A percentile compares a stretch with the other conserved stretches of the same genome.
These are phyloP conservation scores for Timema podura DNA, from an alignment of 2,888 invertebrate genomes.

Conservation along the genomic window DNA sequence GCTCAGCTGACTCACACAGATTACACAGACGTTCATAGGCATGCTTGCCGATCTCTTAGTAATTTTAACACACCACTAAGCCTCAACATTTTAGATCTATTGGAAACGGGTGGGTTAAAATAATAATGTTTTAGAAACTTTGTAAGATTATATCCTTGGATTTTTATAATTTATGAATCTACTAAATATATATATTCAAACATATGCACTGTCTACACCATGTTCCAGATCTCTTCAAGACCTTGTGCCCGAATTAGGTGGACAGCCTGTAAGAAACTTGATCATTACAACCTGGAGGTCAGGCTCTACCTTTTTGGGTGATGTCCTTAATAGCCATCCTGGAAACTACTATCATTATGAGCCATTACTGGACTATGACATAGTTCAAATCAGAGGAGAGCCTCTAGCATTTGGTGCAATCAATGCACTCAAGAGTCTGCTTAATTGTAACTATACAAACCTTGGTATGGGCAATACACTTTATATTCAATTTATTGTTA, in stretches of 20 bases:
- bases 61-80: neutral
- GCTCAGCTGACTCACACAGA: too few relatives aligned
- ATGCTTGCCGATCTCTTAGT: too few relatives aligned
- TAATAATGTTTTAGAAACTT: too few relatives aligned
- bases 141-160: too few relatives aligned
- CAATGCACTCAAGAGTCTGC: constrained; percentile 62
- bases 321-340: constrained; percentile 76
- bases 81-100: too few relatives aligned
- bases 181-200: neutral
- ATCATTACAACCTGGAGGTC: constrained; percentile 88
- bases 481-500: too few relatives aligned
- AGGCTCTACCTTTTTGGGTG: constrained; percentile 86
- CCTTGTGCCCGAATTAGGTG: constrained; percentile 64
- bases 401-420: constrained; percentile 66
- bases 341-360: constrained; percentile 89
- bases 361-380: constrained; percentile 77
- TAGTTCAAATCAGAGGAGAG: constrained; percentile 73
- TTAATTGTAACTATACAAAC: constrained; percentile 71
- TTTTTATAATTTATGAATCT: too few relatives aligned
- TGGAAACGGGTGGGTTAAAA: too few relatives aligned
- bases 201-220: neutral
- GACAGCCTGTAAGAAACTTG: constrained; percentile 69
- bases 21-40: too few relatives aligned
- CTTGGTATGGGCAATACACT: constrained; percentile 49
- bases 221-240: constrained; percentile 55